A percentile compares a stretch with the other conserved stretches of the same genome.
phyloP scores from a whole-genome alignment of 2,888 invertebrate genomes.

The Cephus pygmeus region DNA sequence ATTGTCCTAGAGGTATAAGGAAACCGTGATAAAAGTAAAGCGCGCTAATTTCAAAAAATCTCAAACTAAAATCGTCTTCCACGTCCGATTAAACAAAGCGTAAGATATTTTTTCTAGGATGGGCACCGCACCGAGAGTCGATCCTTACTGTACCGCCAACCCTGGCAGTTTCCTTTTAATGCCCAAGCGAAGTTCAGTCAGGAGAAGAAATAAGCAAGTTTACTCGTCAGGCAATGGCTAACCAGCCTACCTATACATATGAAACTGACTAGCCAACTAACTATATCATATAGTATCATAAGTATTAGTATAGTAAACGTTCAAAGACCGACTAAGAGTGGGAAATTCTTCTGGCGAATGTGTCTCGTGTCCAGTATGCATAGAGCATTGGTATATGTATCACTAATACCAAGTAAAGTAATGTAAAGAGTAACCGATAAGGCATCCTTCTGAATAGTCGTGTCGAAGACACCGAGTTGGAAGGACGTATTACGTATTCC shows the following conservation, averaged over 20 bases:
- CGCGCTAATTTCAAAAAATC: neutral
- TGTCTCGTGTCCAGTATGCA: neutral
- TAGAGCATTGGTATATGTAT: neutral
- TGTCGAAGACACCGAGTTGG: neutral
- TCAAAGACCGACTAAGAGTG: neutral
- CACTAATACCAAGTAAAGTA: neutral
- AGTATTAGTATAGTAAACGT: neutral
- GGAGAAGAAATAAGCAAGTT: neutral
- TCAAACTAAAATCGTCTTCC: neutral
- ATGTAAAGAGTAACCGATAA: neutral
- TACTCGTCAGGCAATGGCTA: neutral
- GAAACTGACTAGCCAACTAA: neutral
- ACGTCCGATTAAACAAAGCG: neutral
- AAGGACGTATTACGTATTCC: neutral
- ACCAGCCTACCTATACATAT: neutral
- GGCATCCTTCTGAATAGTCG: neutral
- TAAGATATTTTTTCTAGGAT: neutral
- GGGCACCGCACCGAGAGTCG: neutral
- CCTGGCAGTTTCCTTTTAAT: neutral
- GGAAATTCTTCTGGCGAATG: neutral
- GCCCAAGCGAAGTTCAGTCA: neutral
- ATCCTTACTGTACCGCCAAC: neutral
- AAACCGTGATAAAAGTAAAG: neutral
- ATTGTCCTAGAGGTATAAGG: neutral
- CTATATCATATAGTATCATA: neutral